Percentiles rank a stretch among this genome's conserved stretches.
These are phyloP conservation scores for Xenopus borealis DNA, from an alignment of 2,113 vertebrate species.

Conservation along the genomic window DNA sequence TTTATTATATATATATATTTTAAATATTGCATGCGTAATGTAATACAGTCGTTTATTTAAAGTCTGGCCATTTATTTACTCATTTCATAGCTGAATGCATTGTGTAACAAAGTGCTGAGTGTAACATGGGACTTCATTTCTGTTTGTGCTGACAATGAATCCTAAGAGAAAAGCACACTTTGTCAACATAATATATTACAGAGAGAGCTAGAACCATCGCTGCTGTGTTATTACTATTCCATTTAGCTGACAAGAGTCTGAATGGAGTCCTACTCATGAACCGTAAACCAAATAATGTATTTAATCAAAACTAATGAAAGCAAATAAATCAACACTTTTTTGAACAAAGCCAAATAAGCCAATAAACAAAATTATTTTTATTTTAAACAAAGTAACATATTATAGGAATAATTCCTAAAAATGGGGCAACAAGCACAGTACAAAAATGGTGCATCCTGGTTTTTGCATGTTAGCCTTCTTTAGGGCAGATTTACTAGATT, in stretches of 20 bases:
- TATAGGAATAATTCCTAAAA: too few relatives aligned
- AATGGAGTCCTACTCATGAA: conserved; percentile 12
- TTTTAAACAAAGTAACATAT: too few relatives aligned
- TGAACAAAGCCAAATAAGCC: too few relatives aligned
- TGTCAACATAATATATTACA: conserved; percentile 28
- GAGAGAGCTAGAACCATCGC: conserved; percentile 31
- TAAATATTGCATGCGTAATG: too few relatives aligned
- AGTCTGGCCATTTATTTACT: background rate
- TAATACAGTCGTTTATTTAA: background rate
- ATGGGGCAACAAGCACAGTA: too few relatives aligned
- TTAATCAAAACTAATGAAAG: background rate
- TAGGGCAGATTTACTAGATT: too few relatives aligned
- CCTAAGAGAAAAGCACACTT: conserved; percentile 13
- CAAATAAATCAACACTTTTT: too few relatives aligned
- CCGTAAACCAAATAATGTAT: too few relatives aligned
- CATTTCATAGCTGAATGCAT: conserved; percentile 11
- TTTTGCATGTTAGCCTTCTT: too few relatives aligned
- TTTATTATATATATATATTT: too few relatives aligned
- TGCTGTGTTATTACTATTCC: conserved; percentile 18
- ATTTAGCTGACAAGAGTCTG: conserved; percentile 40
- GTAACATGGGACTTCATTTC: conserved; percentile 28
- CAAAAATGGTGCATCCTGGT: too few relatives aligned
- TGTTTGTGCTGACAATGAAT: conserved; percentile 38
- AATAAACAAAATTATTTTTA: too few relatives aligned
- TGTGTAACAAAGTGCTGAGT: conserved; percentile 14